Evolutionary conservation across 2,113 vertebrate species (phyloP).

Genomic region (Hypomesus transpacificus): DNA sequence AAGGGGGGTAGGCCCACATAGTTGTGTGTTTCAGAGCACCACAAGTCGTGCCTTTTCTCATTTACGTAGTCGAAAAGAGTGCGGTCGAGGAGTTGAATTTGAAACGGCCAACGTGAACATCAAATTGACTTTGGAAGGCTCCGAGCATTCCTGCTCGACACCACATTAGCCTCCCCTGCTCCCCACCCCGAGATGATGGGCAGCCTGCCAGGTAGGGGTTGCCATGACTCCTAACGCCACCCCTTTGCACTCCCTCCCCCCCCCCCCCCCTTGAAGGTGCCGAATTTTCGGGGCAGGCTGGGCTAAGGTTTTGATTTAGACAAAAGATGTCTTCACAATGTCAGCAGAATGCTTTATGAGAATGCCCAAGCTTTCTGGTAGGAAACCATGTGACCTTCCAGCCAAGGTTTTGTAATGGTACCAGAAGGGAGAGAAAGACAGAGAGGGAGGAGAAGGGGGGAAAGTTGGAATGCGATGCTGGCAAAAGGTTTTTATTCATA

Average conservation of each 20-base stretch:
- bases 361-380: conserved; percentile 86
- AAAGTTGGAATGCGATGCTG: conserved; percentile 76
- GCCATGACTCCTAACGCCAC: conserved; percentile 89
- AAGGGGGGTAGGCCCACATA: too few species aligned
- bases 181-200: conserved; percentile 83
- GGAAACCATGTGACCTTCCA: conserved; percentile 86
- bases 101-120: conserved; percentile 79
- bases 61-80: conserved; percentile 65
- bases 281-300: conserved; percentile 82
- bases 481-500: conserved; percentile 68
- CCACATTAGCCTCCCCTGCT: conserved; percentile 83
- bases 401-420: conserved; percentile 85
- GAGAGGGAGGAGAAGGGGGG: conserved; percentile 49
- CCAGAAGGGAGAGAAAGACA: conserved; percentile 60
- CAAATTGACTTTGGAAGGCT: conserved; percentile 86
- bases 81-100: conserved; percentile 76
- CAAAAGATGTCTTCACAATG: conserved; percentile 95
- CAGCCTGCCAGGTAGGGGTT: conserved; percentile 92
- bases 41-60: conserved; percentile 31
- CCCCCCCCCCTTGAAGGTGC: conserved; percentile 78
- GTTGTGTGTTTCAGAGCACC: not conserved
- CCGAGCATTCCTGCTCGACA: conserved; percentile 82
- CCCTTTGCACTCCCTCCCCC: conserved; percentile 39
- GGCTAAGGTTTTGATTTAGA: conserved; percentile 89
- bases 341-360: conserved; percentile 90